A percentile compares a stretch with the other conserved stretches of the same genome.
These are phyloP conservation scores for Oxyruncus cristatus DNA, from an alignment of 2,113 vertebrate genomes.

Conservation along the genomic window DNA sequence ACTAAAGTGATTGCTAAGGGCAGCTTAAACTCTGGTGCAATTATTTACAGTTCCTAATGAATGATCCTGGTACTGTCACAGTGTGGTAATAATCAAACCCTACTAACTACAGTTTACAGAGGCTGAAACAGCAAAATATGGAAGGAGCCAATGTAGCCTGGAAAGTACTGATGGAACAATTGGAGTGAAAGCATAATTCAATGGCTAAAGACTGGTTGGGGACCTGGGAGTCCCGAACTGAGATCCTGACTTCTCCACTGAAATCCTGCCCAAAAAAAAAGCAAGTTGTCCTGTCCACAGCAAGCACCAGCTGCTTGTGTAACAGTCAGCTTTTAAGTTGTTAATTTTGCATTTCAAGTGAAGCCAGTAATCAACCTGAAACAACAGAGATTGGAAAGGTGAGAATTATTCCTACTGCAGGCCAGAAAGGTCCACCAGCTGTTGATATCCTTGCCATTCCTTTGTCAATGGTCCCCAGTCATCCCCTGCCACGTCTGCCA, in stretches of 20 bases:
- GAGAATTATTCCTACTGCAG: background rate
- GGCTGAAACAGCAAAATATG: background rate
- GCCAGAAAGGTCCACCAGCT: background rate
- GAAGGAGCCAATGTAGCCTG: background rate
- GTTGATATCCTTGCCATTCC: background rate
- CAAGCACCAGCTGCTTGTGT: background rate
- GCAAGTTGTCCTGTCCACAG: background rate
- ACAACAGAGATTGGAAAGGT: background rate
- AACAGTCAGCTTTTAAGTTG: background rate
- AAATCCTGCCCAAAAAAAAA: background rate
- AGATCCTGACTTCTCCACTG: background rate
- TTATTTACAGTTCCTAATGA: background rate
- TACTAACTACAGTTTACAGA: background rate
- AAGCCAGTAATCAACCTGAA: background rate
- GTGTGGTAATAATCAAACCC: background rate
- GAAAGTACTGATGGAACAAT: background rate
- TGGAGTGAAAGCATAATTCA: background rate
- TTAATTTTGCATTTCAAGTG: background rate
- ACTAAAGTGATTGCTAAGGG: background rate
- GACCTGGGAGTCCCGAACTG: background rate
- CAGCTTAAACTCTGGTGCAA: background rate
- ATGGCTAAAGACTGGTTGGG: background rate
- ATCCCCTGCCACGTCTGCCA: background rate
- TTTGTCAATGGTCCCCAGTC: background rate
- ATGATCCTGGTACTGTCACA: background rate